These are phyloP conservation scores for Synanthedon tipuliformis DNA, from an alignment of 2,888 invertebrate species.

Conservation along the genomic window DNA sequence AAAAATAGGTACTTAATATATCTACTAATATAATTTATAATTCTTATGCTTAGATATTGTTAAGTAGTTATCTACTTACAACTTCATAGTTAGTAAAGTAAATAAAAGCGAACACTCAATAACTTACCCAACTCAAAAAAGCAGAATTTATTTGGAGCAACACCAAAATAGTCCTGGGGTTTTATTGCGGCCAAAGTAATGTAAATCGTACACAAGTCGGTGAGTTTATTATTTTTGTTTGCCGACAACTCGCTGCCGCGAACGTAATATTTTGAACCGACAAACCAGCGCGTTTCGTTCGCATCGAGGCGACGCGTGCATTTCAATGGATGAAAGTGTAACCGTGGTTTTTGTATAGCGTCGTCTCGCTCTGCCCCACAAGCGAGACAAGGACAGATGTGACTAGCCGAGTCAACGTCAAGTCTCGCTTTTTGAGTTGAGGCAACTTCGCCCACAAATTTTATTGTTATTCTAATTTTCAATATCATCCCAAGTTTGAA, in stretches of 20 bases:
- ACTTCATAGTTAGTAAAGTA: not conserved
- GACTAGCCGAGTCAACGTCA: constrained; percentile 27
- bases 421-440: constrained; percentile 45
- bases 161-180: too few relatives aligned
- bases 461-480: constrained; percentile 51
- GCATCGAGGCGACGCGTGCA: constrained; percentile 60
- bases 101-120: constrained; percentile 4
- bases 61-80: not conserved
- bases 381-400: constrained; percentile 35
- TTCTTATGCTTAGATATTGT: not conserved
- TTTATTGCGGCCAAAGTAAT: not conserved
- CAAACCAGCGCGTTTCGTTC: constrained; percentile 47
- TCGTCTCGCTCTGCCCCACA: constrained; percentile 39
- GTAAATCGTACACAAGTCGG: constrained; percentile 20
- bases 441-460: constrained; percentile 56
- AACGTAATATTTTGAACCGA: constrained; percentile 29
- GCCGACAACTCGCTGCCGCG: not conserved
- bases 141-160: too few relatives aligned
- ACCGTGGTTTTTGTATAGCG: constrained; percentile 67
- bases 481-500: constrained; percentile 9
- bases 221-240: constrained; percentile 27
- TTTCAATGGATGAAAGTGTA: constrained; percentile 68
- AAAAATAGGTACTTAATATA: too few relatives aligned
- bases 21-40: constrained; percentile 15
- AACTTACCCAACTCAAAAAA: not conserved